Evolutionary conservation across 2,888 invertebrate genomes (phyloP).

Genomic region (Limnephilus auricula): DNA sequence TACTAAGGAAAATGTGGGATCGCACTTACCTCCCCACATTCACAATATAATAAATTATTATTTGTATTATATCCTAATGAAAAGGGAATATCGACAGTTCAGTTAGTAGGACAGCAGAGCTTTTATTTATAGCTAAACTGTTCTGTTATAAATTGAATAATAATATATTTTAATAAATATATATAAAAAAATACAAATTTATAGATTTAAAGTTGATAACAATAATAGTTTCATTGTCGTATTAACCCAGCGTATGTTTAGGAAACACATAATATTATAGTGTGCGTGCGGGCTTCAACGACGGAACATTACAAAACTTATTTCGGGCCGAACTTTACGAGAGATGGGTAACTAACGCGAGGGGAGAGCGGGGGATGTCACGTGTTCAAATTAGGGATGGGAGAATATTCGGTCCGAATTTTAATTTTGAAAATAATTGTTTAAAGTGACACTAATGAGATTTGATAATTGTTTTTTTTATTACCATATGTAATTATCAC

Average conservation of each 20-base stretch:
- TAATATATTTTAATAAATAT: no score
- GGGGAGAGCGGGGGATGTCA: not conserved
- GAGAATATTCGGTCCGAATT: not conserved
- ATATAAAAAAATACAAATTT: no score
- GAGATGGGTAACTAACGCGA: not conserved
- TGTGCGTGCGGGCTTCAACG: not conserved
- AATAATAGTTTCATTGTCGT: constrained; percentile 23
- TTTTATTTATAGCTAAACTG: no score
- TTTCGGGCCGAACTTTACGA: constrained; percentile 54
- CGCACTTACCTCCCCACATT: no score
- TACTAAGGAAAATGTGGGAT: no score
- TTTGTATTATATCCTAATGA: no score
- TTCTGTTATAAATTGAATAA: no score
- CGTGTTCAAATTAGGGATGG: constrained; percentile 23
- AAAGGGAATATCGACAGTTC: no score
- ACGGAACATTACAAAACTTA: constrained; percentile 50
- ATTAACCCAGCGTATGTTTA: not conserved
- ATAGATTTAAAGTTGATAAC: no score
- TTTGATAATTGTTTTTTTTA: not conserved
- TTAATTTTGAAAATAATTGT: not conserved
- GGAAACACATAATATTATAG: not conserved
- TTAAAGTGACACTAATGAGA: not conserved
- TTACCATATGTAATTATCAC: not conserved
- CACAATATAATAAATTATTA: no score
- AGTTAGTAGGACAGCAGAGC: no score